These are phyloP conservation scores for Budorcas taxicolor DNA, from an alignment of 2,113 vertebrate species.

Conservation along the genomic window DNA sequence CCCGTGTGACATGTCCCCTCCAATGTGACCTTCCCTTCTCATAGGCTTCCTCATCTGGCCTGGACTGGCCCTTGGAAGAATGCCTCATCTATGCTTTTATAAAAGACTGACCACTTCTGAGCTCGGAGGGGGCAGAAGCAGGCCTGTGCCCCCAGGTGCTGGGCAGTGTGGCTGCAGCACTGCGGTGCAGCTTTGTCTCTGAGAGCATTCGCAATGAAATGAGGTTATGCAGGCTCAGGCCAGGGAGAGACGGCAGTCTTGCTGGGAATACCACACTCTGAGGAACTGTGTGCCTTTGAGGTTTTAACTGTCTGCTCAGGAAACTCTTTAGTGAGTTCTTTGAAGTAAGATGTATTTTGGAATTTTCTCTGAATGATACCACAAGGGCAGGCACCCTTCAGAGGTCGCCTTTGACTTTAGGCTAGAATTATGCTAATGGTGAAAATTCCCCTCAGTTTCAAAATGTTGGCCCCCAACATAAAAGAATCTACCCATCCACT, in stretches of 20 bases:
- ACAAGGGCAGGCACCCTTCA: neutral
- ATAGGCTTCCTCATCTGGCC: conserved; percentile 11
- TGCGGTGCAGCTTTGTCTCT: rapidly evolving
- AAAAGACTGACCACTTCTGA: neutral
- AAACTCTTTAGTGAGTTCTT: neutral
- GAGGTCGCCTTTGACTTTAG: neutral
- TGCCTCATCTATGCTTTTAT: conserved; percentile 3
- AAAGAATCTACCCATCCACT: neutral
- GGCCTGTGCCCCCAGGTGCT: neutral
- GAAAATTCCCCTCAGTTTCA: neutral
- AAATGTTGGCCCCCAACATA: neutral
- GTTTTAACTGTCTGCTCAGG: conserved; percentile 16
- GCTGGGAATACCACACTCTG: neutral
- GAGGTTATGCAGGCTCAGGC: conserved; percentile 9
- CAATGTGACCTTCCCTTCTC: conserved; percentile 59
- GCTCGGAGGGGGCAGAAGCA: neutral
- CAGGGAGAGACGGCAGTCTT: neutral
- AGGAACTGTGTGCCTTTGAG: neutral
- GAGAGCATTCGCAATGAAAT: conserved; percentile 15
- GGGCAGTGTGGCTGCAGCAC: neutral
- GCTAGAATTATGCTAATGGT: neutral
- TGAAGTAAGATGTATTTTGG: conserved; percentile 3
- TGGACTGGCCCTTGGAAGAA: neutral
- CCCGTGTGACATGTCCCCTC: conserved; percentile 24
- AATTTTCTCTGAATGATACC: conserved; percentile 5